These are phyloP conservation scores for Norana najaformis DNA, from an alignment of 2,888 invertebrate species.

Conservation along the genomic window DNA sequence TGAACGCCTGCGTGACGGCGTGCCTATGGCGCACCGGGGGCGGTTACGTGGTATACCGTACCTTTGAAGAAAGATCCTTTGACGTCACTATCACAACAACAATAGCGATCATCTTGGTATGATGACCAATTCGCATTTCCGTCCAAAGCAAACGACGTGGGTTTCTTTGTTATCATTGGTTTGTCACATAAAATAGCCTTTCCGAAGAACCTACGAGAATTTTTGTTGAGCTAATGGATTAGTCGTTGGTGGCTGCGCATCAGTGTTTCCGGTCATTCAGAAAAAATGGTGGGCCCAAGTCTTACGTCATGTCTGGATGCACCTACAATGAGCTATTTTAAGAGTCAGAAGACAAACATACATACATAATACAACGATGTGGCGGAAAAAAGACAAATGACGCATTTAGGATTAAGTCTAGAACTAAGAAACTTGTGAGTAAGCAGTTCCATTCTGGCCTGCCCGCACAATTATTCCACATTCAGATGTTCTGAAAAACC, in stretches of 20 bases:
- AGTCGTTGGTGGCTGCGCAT: background rate
- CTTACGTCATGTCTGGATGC: background rate
- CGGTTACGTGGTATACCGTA: background rate
- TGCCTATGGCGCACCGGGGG: background rate
- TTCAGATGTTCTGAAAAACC: too few relatives aligned
- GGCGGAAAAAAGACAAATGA: too few relatives aligned
- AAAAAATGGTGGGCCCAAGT: background rate
- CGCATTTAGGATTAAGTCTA: too few relatives aligned
- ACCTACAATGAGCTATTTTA: background rate
- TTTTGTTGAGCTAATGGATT: background rate
- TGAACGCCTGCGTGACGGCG: background rate
- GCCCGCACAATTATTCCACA: too few relatives aligned
- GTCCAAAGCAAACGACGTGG: background rate
- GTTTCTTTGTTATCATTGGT: background rate
- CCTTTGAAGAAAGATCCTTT: background rate
- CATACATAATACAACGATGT: background rate
- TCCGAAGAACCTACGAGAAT: slow-evolving; percentile 2
- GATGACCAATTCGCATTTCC: background rate
- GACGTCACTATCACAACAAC: background rate
- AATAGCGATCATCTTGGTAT: background rate
- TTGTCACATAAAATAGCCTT: background rate
- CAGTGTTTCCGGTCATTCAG: background rate
- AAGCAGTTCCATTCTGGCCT: too few relatives aligned
- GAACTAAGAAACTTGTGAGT: too few relatives aligned
- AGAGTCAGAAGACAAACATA: background rate